Evolutionary conservation across 2,888 invertebrate genomes (phyloP).

Genomic region (Ophion ventricosus): DNA sequence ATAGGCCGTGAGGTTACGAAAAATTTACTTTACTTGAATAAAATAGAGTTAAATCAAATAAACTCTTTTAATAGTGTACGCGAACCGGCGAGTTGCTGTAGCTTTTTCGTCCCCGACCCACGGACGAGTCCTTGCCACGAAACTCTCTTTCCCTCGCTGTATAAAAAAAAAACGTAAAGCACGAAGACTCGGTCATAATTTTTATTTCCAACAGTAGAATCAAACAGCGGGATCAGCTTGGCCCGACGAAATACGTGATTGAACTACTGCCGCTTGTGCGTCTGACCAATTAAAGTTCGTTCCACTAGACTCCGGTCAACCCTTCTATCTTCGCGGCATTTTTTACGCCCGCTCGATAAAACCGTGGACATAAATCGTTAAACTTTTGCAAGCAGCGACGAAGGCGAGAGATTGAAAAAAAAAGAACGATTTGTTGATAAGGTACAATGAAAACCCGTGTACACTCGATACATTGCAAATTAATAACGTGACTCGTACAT

Average conservation of each 20-base stretch:
- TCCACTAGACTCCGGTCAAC: not conserved
- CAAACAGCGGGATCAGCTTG: not conserved
- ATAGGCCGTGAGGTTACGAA: constrained; percentile 6
- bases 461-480: not conserved
- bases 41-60: too few relatives aligned
- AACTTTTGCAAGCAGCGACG: not conserved
- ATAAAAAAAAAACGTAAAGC: not conserved
- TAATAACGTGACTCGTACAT: not conserved
- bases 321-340: not conserved
- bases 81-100: too few relatives aligned
- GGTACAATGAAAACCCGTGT: not conserved
- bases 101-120: not conserved
- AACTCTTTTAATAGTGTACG: too few relatives aligned
- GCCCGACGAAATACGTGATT: not conserved
- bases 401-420: not conserved
- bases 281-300: not conserved
- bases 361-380: not conserved
- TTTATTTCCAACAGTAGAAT: not conserved
- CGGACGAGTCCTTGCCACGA: not conserved
- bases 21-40: too few relatives aligned
- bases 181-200: not conserved
- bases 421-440: not conserved
- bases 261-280: not conserved
- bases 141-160: not conserved
- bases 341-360: not conserved